Base-by-base conservation (phyloP, 2,113 vertebrate species). In the Rynchops niger region DNA sequence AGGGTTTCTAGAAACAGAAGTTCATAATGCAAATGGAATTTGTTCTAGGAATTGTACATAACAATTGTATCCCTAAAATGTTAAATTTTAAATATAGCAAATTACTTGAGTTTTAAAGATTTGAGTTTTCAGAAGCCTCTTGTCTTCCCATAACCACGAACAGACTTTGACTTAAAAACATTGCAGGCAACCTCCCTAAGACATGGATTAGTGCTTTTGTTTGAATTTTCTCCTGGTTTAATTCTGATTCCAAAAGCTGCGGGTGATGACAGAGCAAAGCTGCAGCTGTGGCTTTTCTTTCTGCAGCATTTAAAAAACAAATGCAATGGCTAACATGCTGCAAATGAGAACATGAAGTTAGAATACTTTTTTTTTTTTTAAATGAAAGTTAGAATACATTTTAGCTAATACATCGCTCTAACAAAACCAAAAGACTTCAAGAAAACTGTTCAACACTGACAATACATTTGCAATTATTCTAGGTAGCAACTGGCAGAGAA, bases 221-320 rank as follows among this genome's bases (percentile, higher is more conserved):
- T 92, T 94, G 29, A 56, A 70, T 93, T 95, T 95, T 66, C 86
- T 91, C 70, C 45, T 70, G 42, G 58, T 87, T 89, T 66, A 89
- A 82, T 88, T 95, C 50, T 62, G 61, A 94, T 87, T 86, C 62
- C 13, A 11, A 94, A 96, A 95, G 84, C 86, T 66, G 18, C 42
- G 81, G 36, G n/a, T 72, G 81, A 96, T 94, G 78, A 93, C 53
- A 95, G 70, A 95, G 91, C 70, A 95, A 87, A 92, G 82, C 81
- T 90, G 89, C 97, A 97, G 94, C 95, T 97, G 93, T 62, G 78
- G 58, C 65, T 86, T 94, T 93, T 91, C 65, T 87, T 94, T 86
- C 65, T 79, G 56, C 49, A 92, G 73, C 81, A 61, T 53, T 92
- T 62, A 86, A 70, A 69, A 95, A 91, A 87, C 73, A 82, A 92